Base-by-base conservation (phyloP, 2,113 vertebrate species). In the Chinchilla lanigera region DNA sequence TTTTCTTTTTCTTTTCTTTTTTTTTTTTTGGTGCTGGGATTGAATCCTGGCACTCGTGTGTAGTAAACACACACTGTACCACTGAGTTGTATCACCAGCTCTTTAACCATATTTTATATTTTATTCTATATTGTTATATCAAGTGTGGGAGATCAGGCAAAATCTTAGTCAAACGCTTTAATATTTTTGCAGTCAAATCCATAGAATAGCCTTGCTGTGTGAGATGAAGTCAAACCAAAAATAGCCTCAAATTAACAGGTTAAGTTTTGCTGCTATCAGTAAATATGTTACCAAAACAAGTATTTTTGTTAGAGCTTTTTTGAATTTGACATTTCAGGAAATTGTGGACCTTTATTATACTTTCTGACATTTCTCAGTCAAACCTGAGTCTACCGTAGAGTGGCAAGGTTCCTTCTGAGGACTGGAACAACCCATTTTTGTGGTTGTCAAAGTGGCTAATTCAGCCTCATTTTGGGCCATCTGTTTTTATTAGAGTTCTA, bases 141-240 rank as follows among this genome's bases (percentile, higher is more conserved):
- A 0, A 3, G 22, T 67, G 41, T 95, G 47, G 78, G 17, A 4
- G 47, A 28, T 88, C 33, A 20, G 14, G 20, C 3, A 83, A 30
- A 61, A 65, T 69, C 24, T 82, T 82, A 56, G 54, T 60, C 24
- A 90, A 97, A 77, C 9, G 69, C 16, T 83, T 63, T 61, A 41
- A 26, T 88, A 52, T 69, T 85, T 97, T 35, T 78, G 20, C 12
- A 77, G 12, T 56, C 81, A 91, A 58, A n/a, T 81, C 7, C 86
- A 60, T 83, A 84, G 24, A 81, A 85, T 67, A 61, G 9, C 77
- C n/a, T 78, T 24, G 69, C 26, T 60, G 33, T 5, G 0, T 52
- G n/a, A 26, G 19, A 54, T 92, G 26, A 93, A 82, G 77, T 69
- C 86, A 95, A 89, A n/a, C n/a, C 89, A 30, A 35, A 86, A 69